Evolutionary conservation across 2,888 invertebrate genomes (phyloP), one percentile per base, ranked within the genome.

Genomic region (Pandemis cinnamomeana): DNA sequence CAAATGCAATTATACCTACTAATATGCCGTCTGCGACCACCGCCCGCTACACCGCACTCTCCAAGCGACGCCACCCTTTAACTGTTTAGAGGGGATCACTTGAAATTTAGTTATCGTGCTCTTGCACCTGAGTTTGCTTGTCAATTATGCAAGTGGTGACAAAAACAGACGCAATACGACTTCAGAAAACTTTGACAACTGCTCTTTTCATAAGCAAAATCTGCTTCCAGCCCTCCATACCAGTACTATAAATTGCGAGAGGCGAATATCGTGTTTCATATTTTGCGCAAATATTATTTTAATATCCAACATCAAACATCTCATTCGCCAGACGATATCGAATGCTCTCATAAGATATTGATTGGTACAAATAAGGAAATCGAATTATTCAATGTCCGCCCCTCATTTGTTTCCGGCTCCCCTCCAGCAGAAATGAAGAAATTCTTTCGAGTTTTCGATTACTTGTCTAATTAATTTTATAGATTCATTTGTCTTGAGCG

Each of bases 381-480:
- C 91, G 87, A 93, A 93, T 94, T 93, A 93, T 93, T 94, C 94
- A 94, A 93, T 89, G 94, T 93, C 94, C 93, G 92, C 94, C 94
- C 92, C 89, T 89, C 91, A 94, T 94, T 93, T 93, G 92, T 94
- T 91, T 91, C 87, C 85, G 82, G 87, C 89, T 91, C 93, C 94
- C 92, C 93, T 85, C 88, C 84, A 90, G 82, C 88, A 90, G 90
- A 93, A 90, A 93, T 91, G 92, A 90, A 93, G 93, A 93, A 94
- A 94, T 94, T 93, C 94, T 94, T 94, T 93, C 92, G 89, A 94
- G 92, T 93, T 94, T 94, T 94, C 94, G 93, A 94, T 94, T 94
- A 93, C 94, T 93, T 91, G 91, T 92, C 91, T 93, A 94, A 94
- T 93, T 93, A 94, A 93, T 93, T 94, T 93, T 92, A 93, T 94